Evolutionary conservation across 2,888 invertebrate genomes (phyloP), one percentile per base, ranked within the genome.

Genomic region (Himalopsyche kuldschensis): DNA sequence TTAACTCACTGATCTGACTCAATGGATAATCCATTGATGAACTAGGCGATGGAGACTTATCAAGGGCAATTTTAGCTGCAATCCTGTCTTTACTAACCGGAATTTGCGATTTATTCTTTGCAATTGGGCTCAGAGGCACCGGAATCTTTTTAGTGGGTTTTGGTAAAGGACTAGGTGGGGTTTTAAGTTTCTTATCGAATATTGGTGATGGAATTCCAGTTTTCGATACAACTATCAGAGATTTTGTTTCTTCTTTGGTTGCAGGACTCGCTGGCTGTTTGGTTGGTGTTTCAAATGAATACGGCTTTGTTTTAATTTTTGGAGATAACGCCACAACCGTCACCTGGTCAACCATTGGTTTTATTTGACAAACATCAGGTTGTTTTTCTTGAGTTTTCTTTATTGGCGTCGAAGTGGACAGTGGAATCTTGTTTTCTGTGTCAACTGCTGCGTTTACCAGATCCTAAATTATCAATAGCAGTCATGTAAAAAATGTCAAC

Each of bases 311-410:
- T 78, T 84, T 82, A 80, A 87, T 87, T 87, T 91, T 91, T 83
- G 90, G 91, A 86, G 91, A 90, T 89, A 91, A 89, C 86, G 89
- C 91, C 82, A 91, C 91, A 79, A 91, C 91, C 79, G 89, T 89
- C 78, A 88, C 91, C 77, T 88, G 89, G 32, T 86, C 85, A 11
- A 31, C 81, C 17, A 77, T 4, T 85, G 88, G 84, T 86, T 88
- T 88, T 55, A 82, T 77, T 47, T 82, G 81, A 69, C 86, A 86
- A 31, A 86, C 55, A 77, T 86, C 86, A 3, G 86, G 86, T 41
- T 32, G 48, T 69, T 83, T 84, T 32, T 82, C 81, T 63, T 84
- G 84, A 11, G 87, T 88, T 35, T 87, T 88, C 87, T 90, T 90
- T 85, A 91, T 88, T 20, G 92, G 91, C 55, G 91, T 91, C 5